Evolutionary conservation across 2,797 vertebrate species (phyloP), one percentile per base, ranked within the genome.

Genomic region (Scyliorhinus canicula): DNA sequence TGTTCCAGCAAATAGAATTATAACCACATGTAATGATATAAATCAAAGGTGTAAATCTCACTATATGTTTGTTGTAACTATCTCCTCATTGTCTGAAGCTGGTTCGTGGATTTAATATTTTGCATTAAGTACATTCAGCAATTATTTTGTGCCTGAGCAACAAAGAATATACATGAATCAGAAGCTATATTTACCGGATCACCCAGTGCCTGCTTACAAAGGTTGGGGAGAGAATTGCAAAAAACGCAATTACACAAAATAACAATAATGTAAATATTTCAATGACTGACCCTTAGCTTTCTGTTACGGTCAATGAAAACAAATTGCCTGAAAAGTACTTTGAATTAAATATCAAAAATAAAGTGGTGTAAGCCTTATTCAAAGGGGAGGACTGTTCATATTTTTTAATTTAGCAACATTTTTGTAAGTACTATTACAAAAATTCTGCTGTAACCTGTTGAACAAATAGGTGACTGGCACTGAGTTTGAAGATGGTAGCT

Each of bases 61-160:
- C 93, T 24, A 67, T 50, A 93, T 93, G 31, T 52, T 71, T 94
- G 28, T 94, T 74, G 93, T 74, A n/a, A 67, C 47, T 47, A 94
- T n/a, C 47, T 74, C 19, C 52, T n/a, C 67, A 94, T 94, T 94
- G 28, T 52, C 50, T 52, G 28, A n/a, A 74, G 71, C 47, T 94
- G 50, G 47, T 94, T 74, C 35, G 65, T 69, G 63, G 91, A 93
- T 71, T 94, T 74, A 94, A 94, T 94, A 94, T 74, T 90, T 94
- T 55, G 67, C 47, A 69, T 74, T 74, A 94, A 74, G 47, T 71
- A 6, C 55, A 74, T 55, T 74, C 93, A 74, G 47, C 74, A 28
- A 69, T 14, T 67, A 94, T 71, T 74, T 71, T 55, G 50, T 74
- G 93, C 67, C n/a, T 74, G 47, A 74, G 55, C 67, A 21, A 94